phyloP scores from a whole-genome alignment of 2,888 invertebrate genomes.

The Dasypolia templi region DNA sequence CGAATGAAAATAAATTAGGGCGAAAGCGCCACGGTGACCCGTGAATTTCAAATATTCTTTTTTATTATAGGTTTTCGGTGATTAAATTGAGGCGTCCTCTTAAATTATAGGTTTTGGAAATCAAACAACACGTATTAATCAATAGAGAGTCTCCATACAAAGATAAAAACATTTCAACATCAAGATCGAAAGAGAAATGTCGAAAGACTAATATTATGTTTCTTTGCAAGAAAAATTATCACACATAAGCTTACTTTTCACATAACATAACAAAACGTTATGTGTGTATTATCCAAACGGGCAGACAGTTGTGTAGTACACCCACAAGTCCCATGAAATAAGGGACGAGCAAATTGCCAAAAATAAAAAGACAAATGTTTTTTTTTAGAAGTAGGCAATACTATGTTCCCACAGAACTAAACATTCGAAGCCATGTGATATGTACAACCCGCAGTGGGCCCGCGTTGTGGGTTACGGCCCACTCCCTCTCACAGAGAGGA shows the following conservation, averaged over 20 bases:
- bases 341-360: no score
- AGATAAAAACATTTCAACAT: background rate
- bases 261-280: background rate
- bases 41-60: no score
- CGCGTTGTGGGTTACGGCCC: no score
- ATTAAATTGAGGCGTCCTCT: no score
- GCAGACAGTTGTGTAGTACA: background rate
- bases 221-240: background rate
- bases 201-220: background rate
- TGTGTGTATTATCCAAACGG: background rate
- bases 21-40: background rate
- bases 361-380: no score
- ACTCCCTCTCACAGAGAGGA: no score
- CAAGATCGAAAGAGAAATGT: background rate
- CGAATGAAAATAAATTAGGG: no score
- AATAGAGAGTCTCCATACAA: slow-evolving; percentile 2
- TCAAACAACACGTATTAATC: background rate
- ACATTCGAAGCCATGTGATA: no score
- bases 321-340: no score
- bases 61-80: background rate
- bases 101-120: background rate
- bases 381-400: no score
- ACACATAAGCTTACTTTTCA: slow-evolving; percentile 6
- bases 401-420: no score
- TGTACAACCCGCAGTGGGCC: no score